Evolutionary conservation across 2,888 invertebrate species (phyloP).

Genomic region (Digitonthophagus gazella): DNA sequence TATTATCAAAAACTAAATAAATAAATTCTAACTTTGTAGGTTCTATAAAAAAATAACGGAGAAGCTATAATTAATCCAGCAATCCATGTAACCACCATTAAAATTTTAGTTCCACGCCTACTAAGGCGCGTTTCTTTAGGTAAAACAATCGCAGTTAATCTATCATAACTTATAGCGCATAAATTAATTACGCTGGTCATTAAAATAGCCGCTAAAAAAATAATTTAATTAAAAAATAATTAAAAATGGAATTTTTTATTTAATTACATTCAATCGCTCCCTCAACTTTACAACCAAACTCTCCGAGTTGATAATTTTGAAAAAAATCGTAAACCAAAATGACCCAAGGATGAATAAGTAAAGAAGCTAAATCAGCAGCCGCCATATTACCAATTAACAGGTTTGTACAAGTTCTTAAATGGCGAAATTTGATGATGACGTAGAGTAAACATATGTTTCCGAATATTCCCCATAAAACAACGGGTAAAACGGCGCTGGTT

Average conservation of each 20-base stretch:
- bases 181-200: conserved; percentile 76
- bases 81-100: conserved; percentile 69
- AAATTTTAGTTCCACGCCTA: conserved; percentile 61
- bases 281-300: conserved; percentile 73
- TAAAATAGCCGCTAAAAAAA: conserved; percentile 61
- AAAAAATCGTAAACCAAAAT: conserved; percentile 71
- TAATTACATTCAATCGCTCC: conserved; percentile 70
- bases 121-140: conserved; percentile 70
- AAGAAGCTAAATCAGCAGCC: conserved; percentile 63
- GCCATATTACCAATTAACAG: conserved; percentile 74
- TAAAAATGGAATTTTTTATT: conserved; percentile 4
- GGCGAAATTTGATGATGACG: conserved; percentile 61
- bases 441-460: conserved; percentile 66
- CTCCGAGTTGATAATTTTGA: conserved; percentile 74
- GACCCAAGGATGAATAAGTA: conserved; percentile 72
- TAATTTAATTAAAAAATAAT: conserved; percentile 12
- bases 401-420: conserved; percentile 69
- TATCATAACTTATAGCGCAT: conserved; percentile 77
- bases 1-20: background rate
- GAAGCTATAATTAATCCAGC: conserved; percentile 61
- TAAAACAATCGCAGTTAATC: conserved; percentile 75
- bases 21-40: conserved; percentile 55
- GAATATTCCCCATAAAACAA: conserved; percentile 65
- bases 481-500: conserved; percentile 57
- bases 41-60: conserved; percentile 64